Conservation (phyloP, 2,888 invertebrate genomes). For the Caenorhabditis zanzibari region DNA sequence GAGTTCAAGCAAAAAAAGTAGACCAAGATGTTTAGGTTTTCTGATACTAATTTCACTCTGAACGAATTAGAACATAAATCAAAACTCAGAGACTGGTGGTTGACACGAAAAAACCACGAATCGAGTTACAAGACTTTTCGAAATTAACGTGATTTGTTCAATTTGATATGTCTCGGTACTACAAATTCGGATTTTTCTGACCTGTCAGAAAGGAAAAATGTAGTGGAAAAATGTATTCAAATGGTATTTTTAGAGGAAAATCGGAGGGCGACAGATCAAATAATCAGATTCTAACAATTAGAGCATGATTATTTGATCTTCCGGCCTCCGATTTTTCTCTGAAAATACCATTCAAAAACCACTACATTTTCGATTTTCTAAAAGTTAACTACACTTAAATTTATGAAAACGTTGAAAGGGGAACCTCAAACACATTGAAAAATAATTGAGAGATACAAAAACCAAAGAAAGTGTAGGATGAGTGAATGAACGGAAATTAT, state of each 20-base stretch:
- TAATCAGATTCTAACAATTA: not conserved
- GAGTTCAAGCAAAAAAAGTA: no score
- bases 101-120: not conserved
- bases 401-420: no score
- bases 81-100: not conserved
- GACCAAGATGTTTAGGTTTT: not conserved
- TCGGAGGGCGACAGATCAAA: not conserved
- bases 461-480: not conserved
- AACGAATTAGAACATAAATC: not conserved
- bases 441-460: not conserved
- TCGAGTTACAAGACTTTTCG: not conserved
- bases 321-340: no score
- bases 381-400: no score
- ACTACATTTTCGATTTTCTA: no score
- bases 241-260: not conserved
- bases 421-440: no score
- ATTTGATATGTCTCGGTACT: not conserved
- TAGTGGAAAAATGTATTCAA: not conserved
- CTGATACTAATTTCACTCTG: not conserved
- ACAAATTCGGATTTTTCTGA: not conserved
- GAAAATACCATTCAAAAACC: no score
- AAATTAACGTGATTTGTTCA: conserved; percentile 4
- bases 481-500: not conserved
- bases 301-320: no score
- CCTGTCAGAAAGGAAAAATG: not conserved